Evolutionary conservation across 1,140 invertebrate species (phyloP).

Genomic region (Lanistes nyassanus): DNA sequence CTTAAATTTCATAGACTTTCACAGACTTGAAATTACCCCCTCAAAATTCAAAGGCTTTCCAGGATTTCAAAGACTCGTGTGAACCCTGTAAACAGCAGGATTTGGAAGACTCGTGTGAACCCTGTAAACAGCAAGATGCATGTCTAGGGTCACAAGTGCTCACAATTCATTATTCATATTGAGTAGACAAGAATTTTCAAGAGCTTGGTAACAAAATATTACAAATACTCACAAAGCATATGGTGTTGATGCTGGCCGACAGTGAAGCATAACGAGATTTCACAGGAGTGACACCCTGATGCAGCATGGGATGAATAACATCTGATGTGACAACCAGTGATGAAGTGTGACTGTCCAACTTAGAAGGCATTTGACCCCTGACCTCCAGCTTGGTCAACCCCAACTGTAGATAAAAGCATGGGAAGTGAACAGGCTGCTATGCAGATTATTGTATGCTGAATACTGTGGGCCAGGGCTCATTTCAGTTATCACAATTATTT

Average conservation of each 20-base stretch:
- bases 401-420: not conserved
- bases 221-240: slow-evolving; percentile 1
- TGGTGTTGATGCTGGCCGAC: not conserved
- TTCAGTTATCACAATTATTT: not conserved
- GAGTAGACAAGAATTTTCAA: not conserved
- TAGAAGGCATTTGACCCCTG: not conserved
- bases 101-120: no score
- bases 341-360: not conserved
- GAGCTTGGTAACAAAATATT: not conserved
- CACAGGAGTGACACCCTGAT: not conserved
- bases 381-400: not conserved
- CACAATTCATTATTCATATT: not conserved
- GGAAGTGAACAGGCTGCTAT: not conserved
- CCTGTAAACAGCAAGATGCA: no score
- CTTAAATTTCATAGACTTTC: no score
- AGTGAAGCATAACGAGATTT: not conserved
- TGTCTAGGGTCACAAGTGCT: not conserved
- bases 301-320: slow-evolving; percentile 1
- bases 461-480: not conserved
- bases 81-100: no score
- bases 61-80: no score
- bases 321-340: slow-evolving; percentile 1
- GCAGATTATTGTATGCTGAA: not conserved
- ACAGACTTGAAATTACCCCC: no score
- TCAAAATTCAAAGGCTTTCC: no score